Conservation (phyloP, 2,113 vertebrate genomes). For the Carassius carassius region DNA sequence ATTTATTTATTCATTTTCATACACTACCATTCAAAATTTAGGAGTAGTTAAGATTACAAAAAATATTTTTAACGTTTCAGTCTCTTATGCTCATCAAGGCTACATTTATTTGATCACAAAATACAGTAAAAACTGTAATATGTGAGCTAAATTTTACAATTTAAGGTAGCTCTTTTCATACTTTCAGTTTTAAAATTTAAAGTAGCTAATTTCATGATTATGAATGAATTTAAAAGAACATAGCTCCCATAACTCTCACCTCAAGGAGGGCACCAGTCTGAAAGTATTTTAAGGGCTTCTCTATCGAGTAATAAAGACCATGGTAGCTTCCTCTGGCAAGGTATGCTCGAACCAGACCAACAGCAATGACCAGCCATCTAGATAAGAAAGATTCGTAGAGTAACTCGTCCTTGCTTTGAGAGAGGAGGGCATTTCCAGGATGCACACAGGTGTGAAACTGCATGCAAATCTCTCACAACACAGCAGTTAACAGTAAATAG, state of each 20-base stretch:
- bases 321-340: constrained; percentile 95
- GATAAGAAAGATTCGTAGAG: constrained; percentile 1
- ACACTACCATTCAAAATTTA: too few relatives aligned
- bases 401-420: not conserved
- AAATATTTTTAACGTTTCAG: too few relatives aligned
- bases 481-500: not conserved
- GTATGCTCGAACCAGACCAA: constrained; percentile 92
- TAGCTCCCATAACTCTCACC: constrained; percentile 74
- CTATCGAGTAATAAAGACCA: constrained; percentile 95
- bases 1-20: too few relatives aligned
- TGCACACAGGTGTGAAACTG: not conserved
- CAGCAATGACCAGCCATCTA: constrained; percentile 95
- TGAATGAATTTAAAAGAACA: not conserved
- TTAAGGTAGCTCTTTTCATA: too few relatives aligned
- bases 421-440: not conserved
- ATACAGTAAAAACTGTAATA: too few relatives aligned
- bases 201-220: not conserved
- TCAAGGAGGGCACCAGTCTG: constrained; percentile 95
- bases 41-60: too few relatives aligned
- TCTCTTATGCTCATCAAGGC: too few relatives aligned
- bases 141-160: too few relatives aligned
- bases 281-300: constrained; percentile 98
- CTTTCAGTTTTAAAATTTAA: too few relatives aligned
- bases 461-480: constrained; percentile 28
- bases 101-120: too few relatives aligned